These are phyloP conservation scores for Exephanes ischioxanthus DNA, from an alignment of 2,888 invertebrate species.

Conservation along the genomic window DNA sequence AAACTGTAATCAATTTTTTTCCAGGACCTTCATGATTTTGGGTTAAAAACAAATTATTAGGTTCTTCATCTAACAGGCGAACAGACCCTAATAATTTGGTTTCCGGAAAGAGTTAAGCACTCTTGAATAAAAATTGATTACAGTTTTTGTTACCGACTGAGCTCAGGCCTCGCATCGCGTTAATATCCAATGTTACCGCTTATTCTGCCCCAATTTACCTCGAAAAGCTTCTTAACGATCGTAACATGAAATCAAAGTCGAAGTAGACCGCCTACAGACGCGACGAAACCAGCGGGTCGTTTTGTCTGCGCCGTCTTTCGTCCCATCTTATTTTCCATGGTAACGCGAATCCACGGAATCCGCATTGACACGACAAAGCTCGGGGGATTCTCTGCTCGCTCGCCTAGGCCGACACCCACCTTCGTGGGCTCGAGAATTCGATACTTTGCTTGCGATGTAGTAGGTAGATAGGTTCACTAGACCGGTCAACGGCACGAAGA, in stretches of 20 bases:
- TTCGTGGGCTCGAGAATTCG: constrained; percentile 60
- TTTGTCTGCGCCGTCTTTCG: neutral
- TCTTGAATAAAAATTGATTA: neutral
- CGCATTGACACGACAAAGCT: constrained; percentile 48
- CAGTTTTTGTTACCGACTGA: neutral
- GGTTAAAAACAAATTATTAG: too few relatives aligned
- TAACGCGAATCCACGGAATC: constrained; percentile 58
- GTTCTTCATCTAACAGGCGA: too few relatives aligned
- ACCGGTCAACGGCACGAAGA: constrained; percentile 41
- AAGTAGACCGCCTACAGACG: constrained; percentile 36
- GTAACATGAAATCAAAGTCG: neutral
- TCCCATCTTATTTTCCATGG: constrained; percentile 23
- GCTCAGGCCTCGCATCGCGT: neutral
- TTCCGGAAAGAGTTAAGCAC: neutral
- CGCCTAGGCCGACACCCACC: constrained; percentile 43
- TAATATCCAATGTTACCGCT: neutral
- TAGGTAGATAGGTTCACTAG: constrained; percentile 38
- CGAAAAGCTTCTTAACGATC: neutral
- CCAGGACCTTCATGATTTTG: too few relatives aligned
- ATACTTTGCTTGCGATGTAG: constrained; percentile 58
- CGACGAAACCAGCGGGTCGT: constrained; percentile 42
- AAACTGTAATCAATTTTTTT: too few relatives aligned
- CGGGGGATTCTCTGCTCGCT: constrained; percentile 21
- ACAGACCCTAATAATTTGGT: neutral
- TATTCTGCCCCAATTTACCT: neutral